Percentiles rank a stretch among this genome's conserved stretches.
phyloP scores from a whole-genome alignment of 1,140 invertebrate genomes.

The Nomia melanderi region DNA sequence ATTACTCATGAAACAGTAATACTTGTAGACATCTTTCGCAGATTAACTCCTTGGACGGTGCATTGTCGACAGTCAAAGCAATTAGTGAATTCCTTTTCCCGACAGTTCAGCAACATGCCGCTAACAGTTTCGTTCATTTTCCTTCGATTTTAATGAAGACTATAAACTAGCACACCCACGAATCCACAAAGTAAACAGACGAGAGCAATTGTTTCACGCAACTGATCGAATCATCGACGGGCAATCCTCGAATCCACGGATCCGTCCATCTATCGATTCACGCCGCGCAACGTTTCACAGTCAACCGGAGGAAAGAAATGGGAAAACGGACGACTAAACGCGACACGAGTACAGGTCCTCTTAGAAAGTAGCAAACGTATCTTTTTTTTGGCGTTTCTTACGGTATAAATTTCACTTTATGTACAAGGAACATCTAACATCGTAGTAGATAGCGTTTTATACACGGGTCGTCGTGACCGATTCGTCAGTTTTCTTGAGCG shows the following conservation, averaged over 20 bases:
- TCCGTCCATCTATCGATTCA: constrained; percentile 19
- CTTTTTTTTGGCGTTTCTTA: constrained; percentile 63
- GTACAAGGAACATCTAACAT: constrained; percentile 79
- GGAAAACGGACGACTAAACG: constrained; percentile 56
- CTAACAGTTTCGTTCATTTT: too few relatives aligned
- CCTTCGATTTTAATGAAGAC: too few relatives aligned
- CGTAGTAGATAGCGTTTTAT: constrained; percentile 72
- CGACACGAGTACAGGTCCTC: constrained; percentile 50
- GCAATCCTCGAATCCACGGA: constrained; percentile 22
- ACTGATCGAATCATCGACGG: constrained; percentile 5
- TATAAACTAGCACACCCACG: too few relatives aligned
- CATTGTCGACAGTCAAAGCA: neutral
- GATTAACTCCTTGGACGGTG: constrained; percentile 27
- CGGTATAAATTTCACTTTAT: constrained; percentile 73
- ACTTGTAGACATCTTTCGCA: too few relatives aligned
- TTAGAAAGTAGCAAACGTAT: constrained; percentile 69
- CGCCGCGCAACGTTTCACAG: constrained; percentile 25
- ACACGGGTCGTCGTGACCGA: constrained; percentile 68
- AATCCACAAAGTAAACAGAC: too few relatives aligned
- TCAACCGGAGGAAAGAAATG: constrained; percentile 4
- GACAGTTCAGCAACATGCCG: too few relatives aligned
- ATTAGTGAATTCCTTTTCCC: too few relatives aligned
- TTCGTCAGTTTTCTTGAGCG: constrained; percentile 64
- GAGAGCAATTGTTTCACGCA: too few relatives aligned
- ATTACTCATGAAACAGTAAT: too few relatives aligned